Base-by-base conservation (phyloP, 2,113 vertebrate species). In the Irena cyanogastra region DNA sequence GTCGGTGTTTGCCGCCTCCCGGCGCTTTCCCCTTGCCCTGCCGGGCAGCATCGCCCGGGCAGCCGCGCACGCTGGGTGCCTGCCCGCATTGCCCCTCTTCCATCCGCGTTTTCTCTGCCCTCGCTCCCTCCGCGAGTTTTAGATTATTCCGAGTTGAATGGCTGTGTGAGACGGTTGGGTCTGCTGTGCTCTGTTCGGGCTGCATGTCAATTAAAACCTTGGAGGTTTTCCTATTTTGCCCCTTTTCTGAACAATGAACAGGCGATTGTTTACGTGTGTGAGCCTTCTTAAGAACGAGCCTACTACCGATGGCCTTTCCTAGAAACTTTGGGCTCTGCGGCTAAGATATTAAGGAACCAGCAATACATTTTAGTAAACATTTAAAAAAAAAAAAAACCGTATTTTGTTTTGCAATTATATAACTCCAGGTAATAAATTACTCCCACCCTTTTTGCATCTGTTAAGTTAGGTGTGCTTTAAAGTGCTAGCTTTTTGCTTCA, bases 41-140 rank as follows among this genome's bases (percentile, higher is more conserved):
- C 30, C 60, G 77, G 76, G 39, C 84, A 33, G 72, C 64, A 8
- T 35, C 66, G 12, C 20, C 22, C 41, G 5, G 17, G 37, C 47
- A 3, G 6, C 4, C 12, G 49, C 30, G 3, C 16, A 2, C 30
- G 41, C 54, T 6, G 52, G 9, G 0, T 27, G 26, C 17, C 8
- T 35, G 16, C 59, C 45, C 9, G 0, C 8, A 5, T 6, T 3
- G 28, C 33, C 5, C 6, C 12, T 35, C 18, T 33, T 22, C 27
- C 24, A 0, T 4, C 13, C 11, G 3, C 9, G 8, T 5, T 12
- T 39, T 8, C 23, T 14, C 41, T 33, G 1, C 2, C 15, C 1
- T 27, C 16, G 16, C 22, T 68, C 16, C 0, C 39, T 10, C 20
- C 50, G 30, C 8, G 10, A 35, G 4, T 56, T 53, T 2, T 0